These are phyloP conservation scores for Andrena fulva DNA, from an alignment of 2,888 invertebrate species.

Conservation along the genomic window DNA sequence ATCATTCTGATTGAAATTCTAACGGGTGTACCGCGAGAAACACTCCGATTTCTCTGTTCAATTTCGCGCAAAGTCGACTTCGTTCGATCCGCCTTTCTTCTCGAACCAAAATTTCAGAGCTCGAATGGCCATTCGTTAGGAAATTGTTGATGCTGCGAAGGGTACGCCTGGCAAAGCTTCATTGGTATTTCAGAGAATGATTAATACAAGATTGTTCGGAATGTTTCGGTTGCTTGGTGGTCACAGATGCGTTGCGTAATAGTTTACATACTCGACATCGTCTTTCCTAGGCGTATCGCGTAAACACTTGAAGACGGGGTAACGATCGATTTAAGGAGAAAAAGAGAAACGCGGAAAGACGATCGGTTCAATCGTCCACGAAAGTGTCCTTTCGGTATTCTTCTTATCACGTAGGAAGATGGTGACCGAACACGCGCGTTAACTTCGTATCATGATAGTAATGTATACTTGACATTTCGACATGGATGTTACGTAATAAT, in stretches of 20 bases:
- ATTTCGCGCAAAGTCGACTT: constrained; percentile 9
- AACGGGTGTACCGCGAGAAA: constrained; percentile 32
- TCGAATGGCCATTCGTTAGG: neutral
- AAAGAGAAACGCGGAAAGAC: constrained; percentile 68
- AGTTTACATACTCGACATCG: constrained; percentile 15
- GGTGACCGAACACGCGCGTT: neutral
- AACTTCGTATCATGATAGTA: neutral
- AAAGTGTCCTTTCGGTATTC: constrained; percentile 32
- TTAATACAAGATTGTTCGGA: neutral
- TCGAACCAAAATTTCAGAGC: neutral
- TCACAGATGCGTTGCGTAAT: constrained; percentile 37
- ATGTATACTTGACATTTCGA: constrained; percentile 22
- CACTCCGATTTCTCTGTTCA: constrained; percentile 21
- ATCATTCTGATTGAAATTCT: constrained; percentile 68
- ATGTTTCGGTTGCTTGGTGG: neutral
- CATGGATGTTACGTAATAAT: constrained; percentile 24
- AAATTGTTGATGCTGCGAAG: neutral
- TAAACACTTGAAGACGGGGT: constrained; percentile 31
- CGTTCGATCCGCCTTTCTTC: neutral
- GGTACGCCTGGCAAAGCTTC: too few relatives aligned
- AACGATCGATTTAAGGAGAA: constrained; percentile 61
- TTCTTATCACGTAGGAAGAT: constrained; percentile 35
- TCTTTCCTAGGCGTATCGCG: constrained; percentile 31
- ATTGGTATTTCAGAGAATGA: too few relatives aligned
- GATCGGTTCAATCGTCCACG: constrained; percentile 47